A percentile compares a stretch with the other conserved stretches of the same genome.
Conservation (phyloP, 2,797 vertebrate genomes). For the Sitta carolinensis region DNA sequence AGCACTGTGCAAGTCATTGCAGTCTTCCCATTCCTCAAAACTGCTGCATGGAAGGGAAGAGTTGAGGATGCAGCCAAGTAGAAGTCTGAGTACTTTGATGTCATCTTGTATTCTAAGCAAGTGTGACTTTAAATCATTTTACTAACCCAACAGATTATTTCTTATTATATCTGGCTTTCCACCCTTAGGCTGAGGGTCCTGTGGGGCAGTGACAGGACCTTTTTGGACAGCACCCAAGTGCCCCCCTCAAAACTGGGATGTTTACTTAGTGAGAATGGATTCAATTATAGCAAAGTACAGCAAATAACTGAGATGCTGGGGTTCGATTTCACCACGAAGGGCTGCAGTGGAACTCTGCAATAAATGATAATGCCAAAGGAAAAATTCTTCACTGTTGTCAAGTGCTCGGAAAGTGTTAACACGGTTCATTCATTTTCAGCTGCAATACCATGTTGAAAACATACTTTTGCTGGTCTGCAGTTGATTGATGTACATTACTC, state of each 20-base stretch:
- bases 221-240: not conserved
- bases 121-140: not conserved
- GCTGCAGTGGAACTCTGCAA: slow-evolving; percentile 54
- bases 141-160: not conserved
- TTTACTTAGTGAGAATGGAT: not conserved
- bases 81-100: not conserved
- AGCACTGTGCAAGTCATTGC: not conserved
- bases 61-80: not conserved
- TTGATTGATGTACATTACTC: slow-evolving; percentile 81
- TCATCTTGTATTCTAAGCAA: not conserved
- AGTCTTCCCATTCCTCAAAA: not conserved
- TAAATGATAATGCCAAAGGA: slow-evolving; percentile 64
- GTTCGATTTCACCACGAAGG: slow-evolving; percentile 25
- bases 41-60: not conserved
- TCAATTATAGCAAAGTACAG: not conserved
- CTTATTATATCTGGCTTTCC: not conserved
- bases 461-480: slow-evolving; percentile 71
- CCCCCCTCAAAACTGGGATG: not conserved
- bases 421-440: slow-evolving; percentile 73
- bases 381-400: slow-evolving; percentile 72
- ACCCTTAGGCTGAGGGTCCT: not conserved
- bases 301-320: not conserved
- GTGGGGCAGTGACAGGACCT: not conserved
- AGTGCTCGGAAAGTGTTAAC: slow-evolving; percentile 70
- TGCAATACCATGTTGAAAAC: slow-evolving; percentile 69